phyloP scores from a whole-genome alignment of 2,797 vertebrate species.

The Macropodus opercularis region DNA sequence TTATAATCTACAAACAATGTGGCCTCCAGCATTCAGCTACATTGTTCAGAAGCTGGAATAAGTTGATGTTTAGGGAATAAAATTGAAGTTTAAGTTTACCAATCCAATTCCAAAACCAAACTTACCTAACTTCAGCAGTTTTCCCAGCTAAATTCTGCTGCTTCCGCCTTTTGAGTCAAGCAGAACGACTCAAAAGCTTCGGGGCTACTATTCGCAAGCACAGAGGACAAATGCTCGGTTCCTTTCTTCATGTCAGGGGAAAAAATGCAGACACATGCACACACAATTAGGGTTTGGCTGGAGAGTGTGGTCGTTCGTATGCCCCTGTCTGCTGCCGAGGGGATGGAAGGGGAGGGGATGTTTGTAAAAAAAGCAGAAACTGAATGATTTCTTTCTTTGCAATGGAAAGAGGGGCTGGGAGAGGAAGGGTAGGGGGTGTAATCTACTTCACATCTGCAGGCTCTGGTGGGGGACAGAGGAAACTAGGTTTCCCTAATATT shows the following conservation, averaged over 20 bases:
- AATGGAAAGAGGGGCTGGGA: constrained; percentile 66
- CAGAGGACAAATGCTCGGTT: constrained; percentile 57
- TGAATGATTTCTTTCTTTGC: constrained; percentile 83
- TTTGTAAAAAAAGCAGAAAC: constrained; percentile 64
- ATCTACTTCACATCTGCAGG: constrained; percentile 82
- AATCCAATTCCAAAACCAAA: constrained; percentile 40
- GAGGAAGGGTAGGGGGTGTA: constrained; percentile 59
- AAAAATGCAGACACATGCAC: constrained; percentile 60
- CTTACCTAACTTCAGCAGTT: constrained; percentile 65
- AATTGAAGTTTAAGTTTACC: constrained; percentile 28
- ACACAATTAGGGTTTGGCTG: constrained; percentile 69
- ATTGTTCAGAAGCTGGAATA: too few species aligned
- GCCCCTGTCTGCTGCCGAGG: constrained; percentile 68
- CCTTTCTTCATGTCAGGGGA: constrained; percentile 68
- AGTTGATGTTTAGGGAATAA: too few species aligned
- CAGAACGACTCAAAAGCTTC: constrained; percentile 30
- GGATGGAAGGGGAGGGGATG: constrained; percentile 56
- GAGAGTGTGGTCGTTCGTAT: constrained; percentile 64
- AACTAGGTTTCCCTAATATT: constrained; percentile 34
- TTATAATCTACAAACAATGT: background rate
- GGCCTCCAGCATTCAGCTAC: too few species aligned
- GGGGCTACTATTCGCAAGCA: constrained; percentile 50
- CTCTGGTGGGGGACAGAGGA: constrained; percentile 56
- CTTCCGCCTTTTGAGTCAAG: constrained; percentile 48
- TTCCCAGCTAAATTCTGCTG: constrained; percentile 42